Evolutionary conservation across 1,140 invertebrate species (phyloP).

Genomic region (Caenorhabditis tropicalis): DNA sequence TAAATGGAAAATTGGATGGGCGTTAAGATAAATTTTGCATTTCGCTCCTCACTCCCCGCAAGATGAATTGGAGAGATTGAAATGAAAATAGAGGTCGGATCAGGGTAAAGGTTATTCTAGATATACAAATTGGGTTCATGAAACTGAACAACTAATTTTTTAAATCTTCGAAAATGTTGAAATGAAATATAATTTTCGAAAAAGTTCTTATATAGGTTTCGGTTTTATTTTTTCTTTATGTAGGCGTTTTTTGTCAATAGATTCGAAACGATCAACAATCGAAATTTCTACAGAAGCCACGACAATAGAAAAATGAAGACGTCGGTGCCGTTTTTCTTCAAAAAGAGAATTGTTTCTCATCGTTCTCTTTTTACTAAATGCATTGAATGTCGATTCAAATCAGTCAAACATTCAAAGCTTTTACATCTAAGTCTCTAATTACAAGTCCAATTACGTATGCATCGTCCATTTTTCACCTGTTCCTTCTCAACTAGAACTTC

Average conservation of each 20-base stretch:
- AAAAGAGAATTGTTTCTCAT: no score
- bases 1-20: constrained; percentile 28
- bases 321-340: no score
- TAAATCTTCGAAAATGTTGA: no score
- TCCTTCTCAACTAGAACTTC: no score
- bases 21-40: constrained; percentile 39
- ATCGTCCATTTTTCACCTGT: constrained; percentile 36
- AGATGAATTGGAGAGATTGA: constrained; percentile 38
- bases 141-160: background rate
- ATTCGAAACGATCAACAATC: no score
- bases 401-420: background rate
- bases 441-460: constrained; percentile 24
- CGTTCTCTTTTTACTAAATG: background rate
- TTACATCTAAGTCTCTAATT: constrained; percentile 18
- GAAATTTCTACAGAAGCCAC: no score
- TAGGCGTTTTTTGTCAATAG: no score
- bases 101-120: background rate
- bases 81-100: background rate
- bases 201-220: no score
- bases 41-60: background rate
- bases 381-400: constrained; percentile 41
- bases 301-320: background rate
- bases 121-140: background rate
- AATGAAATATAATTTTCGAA: no score
- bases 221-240: no score